These are phyloP conservation scores for Oreotrochilus melanogaster DNA, from an alignment of 2,113 vertebrate species.

Conservation along the genomic window DNA sequence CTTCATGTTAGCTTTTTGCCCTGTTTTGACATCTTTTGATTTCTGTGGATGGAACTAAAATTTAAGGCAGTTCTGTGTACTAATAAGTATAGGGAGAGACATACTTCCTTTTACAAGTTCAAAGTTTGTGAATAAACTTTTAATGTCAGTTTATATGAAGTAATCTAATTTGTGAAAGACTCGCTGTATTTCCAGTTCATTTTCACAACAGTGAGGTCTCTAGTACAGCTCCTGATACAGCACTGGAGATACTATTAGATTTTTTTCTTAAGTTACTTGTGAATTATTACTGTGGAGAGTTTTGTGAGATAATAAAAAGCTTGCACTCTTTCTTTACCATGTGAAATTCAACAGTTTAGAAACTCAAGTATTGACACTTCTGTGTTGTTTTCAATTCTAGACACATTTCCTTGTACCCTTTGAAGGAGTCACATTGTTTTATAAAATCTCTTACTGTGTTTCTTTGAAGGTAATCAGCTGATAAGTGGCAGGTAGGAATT, in stretches of 20 bases:
- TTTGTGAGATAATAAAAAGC: neutral
- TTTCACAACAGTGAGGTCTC: neutral
- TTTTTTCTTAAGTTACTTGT: neutral
- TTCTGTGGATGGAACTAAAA: neutral
- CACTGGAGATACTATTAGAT: neutral
- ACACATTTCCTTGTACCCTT: neutral
- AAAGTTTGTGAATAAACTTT: neutral
- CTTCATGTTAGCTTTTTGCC: neutral
- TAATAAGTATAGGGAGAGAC: neutral
- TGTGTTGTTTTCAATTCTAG: neutral
- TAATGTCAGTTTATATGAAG: neutral
- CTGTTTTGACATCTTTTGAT: neutral
- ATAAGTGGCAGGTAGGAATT: neutral
- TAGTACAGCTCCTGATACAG: neutral
- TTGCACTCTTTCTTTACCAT: neutral
- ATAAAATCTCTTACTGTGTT: neutral
- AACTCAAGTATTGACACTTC: neutral
- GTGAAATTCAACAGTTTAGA: neutral
- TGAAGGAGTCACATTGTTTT: neutral
- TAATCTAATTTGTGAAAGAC: neutral
- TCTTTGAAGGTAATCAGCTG: neutral
- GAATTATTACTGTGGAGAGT: neutral
- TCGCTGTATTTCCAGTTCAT: neutral
- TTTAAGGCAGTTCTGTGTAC: neutral
- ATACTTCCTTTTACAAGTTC: neutral